Conservation (phyloP, 1,140 invertebrate species). For the Colletes gigas region DNA sequence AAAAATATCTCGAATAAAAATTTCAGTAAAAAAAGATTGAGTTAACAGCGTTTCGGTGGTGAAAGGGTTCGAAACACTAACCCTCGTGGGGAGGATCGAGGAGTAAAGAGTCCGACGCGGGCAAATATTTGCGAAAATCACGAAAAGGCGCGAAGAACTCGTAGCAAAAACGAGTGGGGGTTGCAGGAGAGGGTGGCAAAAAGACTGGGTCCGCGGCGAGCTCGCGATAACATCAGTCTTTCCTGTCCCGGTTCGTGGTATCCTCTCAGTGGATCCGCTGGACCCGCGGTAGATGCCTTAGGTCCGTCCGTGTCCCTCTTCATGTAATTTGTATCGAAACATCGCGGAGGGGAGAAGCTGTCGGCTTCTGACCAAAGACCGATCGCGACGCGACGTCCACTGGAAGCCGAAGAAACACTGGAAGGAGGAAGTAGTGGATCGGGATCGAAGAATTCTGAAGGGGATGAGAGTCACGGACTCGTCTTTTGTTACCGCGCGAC, state of each 20-base stretch:
- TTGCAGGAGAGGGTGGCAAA: constrained; percentile 33
- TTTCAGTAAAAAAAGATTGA: no score
- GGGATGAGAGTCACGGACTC: constrained; percentile 16
- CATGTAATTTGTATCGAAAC: constrained; percentile 76
- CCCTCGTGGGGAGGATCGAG: neutral
- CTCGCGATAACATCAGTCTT: constrained; percentile 77
- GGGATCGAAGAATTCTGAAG: constrained; percentile 49
- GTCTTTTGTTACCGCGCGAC: constrained; percentile 48
- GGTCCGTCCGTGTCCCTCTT: constrained; percentile 62
- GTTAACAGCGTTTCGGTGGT: no score
- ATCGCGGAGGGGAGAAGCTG: constrained; percentile 63
- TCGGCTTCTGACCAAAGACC: constrained; percentile 62
- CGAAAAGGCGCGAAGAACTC: neutral
- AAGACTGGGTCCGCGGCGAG: constrained; percentile 52
- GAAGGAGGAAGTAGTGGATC: constrained; percentile 38
- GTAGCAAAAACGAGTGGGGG: neutral
- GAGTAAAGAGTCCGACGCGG: neutral
- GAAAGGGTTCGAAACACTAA: no score
- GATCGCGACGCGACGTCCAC: constrained; percentile 60
- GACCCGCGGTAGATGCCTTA: constrained; percentile 21
- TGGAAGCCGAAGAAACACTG: constrained; percentile 50
- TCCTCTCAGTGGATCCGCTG: neutral
- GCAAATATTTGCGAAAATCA: neutral
- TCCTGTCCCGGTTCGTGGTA: constrained; percentile 39
- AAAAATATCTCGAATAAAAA: no score